Base-by-base conservation (phyloP, 2,888 invertebrate species). In the Germaria angustata region DNA sequence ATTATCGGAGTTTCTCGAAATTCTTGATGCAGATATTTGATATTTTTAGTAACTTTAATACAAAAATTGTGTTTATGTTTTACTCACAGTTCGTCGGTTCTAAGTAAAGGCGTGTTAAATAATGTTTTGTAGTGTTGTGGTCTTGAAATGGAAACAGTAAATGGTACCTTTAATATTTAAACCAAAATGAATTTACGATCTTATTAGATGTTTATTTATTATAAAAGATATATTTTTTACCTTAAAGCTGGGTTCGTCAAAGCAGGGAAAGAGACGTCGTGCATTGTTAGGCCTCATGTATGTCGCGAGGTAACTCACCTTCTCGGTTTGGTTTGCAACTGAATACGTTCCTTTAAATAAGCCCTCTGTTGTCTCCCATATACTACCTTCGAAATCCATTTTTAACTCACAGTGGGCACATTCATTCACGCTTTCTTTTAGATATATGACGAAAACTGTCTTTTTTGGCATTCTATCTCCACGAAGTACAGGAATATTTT, bases 241-340 rank as follows among this genome's bases (percentile, higher is more conserved):
- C 91, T 96, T 96, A 87, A 94, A 94, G 0, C 93, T 93, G 0
- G 96, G 95, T 87, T 96, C 95, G 88, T 96, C 96, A 88, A 96
- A 95, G 87, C 96, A 96, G 0, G 96, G 96, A 88, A 96, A 96
- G 85, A 96, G 92, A 20, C 93, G 92, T n/a, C 95, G 92, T 0
- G 96, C 96, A 87, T 95, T 93, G 88, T 95, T 94, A 0, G 95
- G 94, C 44, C 95, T 92, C 81, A 96, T 91, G 86, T 95, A 93
- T 0, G 95, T 94, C 0, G 94, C 95, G 17, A 94, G 92, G 86
- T 95, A 94, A 86, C 92, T 92, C 85, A 85, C 86, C 39, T 89
- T 90, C 28, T 89, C 88, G 3, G 90, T 90, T 0, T 88, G 90
- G 0, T 90, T 89, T 71, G 91, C 92, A n/a, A 91, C 79, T 0